phyloP scores from a whole-genome alignment of 2,113 vertebrate species.

The Cygnus atratus region DNA sequence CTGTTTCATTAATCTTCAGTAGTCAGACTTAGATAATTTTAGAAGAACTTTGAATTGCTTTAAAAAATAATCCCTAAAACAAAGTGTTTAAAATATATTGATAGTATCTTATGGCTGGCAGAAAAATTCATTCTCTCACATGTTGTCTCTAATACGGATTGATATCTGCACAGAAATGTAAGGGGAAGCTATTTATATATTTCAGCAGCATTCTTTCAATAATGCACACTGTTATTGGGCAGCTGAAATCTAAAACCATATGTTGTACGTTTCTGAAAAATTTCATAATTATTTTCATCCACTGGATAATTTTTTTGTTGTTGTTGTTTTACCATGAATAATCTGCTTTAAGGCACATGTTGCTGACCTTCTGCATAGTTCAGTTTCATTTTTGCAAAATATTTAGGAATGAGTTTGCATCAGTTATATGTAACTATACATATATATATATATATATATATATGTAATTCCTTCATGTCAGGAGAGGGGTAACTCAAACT shows the following conservation, averaged over 20 bases:
- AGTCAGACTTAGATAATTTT: not conserved
- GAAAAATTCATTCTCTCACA: not conserved
- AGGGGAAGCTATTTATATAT: not conserved
- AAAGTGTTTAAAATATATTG: not conserved
- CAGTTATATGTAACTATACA: not conserved
- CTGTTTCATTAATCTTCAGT: not conserved
- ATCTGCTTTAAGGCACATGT: not conserved
- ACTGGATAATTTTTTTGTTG: no score
- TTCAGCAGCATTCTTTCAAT: constrained; percentile 13
- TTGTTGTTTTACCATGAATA: not conserved
- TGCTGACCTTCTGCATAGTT: not conserved
- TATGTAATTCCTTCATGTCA: not conserved
- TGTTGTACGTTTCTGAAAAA: not conserved
- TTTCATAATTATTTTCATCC: not conserved
- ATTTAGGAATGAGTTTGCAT: not conserved
- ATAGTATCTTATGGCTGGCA: not conserved
- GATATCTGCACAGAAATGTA: not conserved
- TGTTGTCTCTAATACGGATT: not conserved
- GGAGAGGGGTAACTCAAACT: not conserved
- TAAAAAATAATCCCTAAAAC: constrained; percentile 13
- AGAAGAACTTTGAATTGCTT: not conserved
- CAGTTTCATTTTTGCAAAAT: not conserved
- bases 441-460: no score
- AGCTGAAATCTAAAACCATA: not conserved
- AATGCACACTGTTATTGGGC: not conserved